Base-by-base conservation (phyloP, 2,113 vertebrate genomes). In the Megaceryle maxima region DNA sequence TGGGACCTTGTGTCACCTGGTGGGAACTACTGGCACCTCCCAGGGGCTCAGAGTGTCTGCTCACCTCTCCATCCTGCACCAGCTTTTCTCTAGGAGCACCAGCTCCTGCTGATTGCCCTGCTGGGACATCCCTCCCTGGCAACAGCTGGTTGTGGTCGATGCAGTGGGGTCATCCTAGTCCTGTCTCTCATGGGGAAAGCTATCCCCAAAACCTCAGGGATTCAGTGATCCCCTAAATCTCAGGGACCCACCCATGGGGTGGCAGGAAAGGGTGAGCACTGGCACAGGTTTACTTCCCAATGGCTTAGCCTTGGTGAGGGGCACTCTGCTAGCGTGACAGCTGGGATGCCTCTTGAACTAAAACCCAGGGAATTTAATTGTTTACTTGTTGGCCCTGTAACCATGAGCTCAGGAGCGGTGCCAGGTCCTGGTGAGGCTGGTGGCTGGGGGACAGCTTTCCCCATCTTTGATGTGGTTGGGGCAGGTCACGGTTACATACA, bases 371-470 rank as follows among this genome's bases (percentile, higher is more conserved):
- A 73, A 43, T 72, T 63, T 56, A 43, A 19, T 62, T 60, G 41
- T 41, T 9, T 5, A 6, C 18, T 68, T 31, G 3, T 29, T 41
- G 18, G 31, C n/a, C 43, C n/a, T n/a, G 28, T 74, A 63, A 46
- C 26, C 0, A 0, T 0, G 0, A 72, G 46, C 57, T 84, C 1
- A 1, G 88, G 69, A n/a, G 62, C 0, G 0, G 12, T 31, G 43
- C 3, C 10, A 73, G 80, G 60, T 56, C 72, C 44, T 1, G 19
- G 63, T 0, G 2, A 29, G 73, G 69, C 64, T 76, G 86, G 28
- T 60, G 83, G 68, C 43, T 11, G 35, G 17, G 28, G 16, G 44
- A 33, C 29, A 56, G 67, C 43, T 59, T 48, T 83, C 14, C 28
- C 4, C 2, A 11, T 35, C 62, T 83, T 41, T 63, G 86, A 22